phyloP scores from a whole-genome alignment of 1,140 invertebrate genomes.

The Saccostrea cuccullata region DNA sequence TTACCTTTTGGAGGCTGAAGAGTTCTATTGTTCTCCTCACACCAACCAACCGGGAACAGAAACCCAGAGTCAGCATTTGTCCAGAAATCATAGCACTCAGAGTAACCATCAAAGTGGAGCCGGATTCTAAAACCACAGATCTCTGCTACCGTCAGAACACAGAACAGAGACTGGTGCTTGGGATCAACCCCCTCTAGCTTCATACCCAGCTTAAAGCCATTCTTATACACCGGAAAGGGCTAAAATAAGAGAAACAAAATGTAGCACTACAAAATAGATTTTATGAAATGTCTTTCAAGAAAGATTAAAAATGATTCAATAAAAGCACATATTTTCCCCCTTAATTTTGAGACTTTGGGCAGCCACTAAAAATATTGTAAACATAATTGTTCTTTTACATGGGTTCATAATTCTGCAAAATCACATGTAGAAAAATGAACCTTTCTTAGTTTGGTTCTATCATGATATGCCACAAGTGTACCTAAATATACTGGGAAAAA shows the following conservation, averaged over 20 bases:
- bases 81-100: slow-evolving; percentile 95
- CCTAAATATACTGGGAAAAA: too few species aligned
- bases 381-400: too few species aligned
- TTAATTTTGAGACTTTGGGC: too few species aligned
- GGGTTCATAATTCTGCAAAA: too few species aligned
- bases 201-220: slow-evolving; percentile 93
- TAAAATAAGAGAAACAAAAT: slow-evolving; percentile 58
- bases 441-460: too few species aligned
- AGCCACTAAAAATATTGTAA: too few species aligned
- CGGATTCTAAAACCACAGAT: slow-evolving; percentile 87
- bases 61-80: slow-evolving; percentile 92
- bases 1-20: slow-evolving; percentile 83
- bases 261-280: too few species aligned
- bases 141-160: slow-evolving; percentile 91
- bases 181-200: slow-evolving; percentile 96
- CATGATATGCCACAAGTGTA: too few species aligned
- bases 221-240: slow-evolving; percentile 76
- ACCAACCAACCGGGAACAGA: slow-evolving; percentile 96
- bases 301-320: too few species aligned
- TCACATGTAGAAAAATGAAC: too few species aligned
- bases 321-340: too few species aligned
- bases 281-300: too few species aligned
- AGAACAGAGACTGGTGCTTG: slow-evolving; percentile 91
- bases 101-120: slow-evolving; percentile 95
- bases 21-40: slow-evolving; percentile 81